Evolutionary conservation across 2,888 invertebrate genomes (phyloP), one percentile per base, ranked within the genome.

Genomic region (Epirrhoe tristata): DNA sequence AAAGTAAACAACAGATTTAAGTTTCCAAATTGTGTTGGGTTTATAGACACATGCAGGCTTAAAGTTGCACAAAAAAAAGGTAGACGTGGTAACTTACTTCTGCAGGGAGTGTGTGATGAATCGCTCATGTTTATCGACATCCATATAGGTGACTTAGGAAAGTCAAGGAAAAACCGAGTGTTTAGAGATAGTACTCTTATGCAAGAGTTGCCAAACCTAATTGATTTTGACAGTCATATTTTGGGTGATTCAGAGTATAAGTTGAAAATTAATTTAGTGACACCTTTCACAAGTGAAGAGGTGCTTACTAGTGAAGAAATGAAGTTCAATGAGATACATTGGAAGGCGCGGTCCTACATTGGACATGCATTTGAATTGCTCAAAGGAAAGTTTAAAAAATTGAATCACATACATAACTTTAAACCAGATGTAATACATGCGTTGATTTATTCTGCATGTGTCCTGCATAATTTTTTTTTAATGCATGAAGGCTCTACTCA

Each of bases 51-150:
- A 8, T 91, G 89, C 70, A 75, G 85, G n/a, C 81, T 93, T 5
- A 89, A 85, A 83, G 79, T 92, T 51, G 88, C 88, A 0, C 81
- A 86, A 8, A 89, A 84, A 75, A 81, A 80, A 64, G 74, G 77
- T 8, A 83, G 82, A 68, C 79, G 84, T 60, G 85, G 88, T 14
- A 79, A 77, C 36, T 75, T 93, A n/a, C 80, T 91, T 5, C 72
- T 93, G 17, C 93, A 93, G 84, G 93, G 86, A 46, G 93, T 93
- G 1, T 93, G 93, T 81, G 89, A 93, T 80, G 93, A 93, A 71
- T 86, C 86, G 7, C 76, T 89, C 0, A 83, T 86, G 78, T 93
- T 93, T 74, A 84, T 84, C 66, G 90, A 93, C 72, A 80, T 90
- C 60, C 84, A 90, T 72, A 74, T 93, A 51, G 89, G 91, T 50